Evolutionary conservation across 2,113 vertebrate species (phyloP), one percentile per base, ranked within the genome.

Genomic region (Pseudorasbora parva): DNA sequence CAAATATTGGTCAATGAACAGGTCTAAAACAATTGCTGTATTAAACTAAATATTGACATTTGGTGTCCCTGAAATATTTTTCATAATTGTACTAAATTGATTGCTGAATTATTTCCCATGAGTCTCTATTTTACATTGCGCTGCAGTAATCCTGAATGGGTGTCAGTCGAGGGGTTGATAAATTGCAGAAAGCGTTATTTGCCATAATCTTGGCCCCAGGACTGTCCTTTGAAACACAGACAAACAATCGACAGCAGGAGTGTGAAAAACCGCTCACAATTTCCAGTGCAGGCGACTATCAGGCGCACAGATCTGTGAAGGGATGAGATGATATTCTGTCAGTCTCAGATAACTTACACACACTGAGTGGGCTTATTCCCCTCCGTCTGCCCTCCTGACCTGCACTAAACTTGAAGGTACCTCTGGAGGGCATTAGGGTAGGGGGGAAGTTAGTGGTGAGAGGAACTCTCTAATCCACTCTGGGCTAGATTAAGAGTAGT

Each of bases 391-490:
- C 92, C 92, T 81, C 47, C 82, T 95, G 94, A 95, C 94, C 93
- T 91, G 91, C 88, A 87, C 92, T 90, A 91, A 93, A 94, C 94
- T 94, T 94, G 90, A 94, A 94, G 93, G 94, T 93, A 93, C 89
- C 91, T 93, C 94, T 94, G 85, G 92, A 91, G 94, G 94, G 92
- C 93, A 94, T 92, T 92, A 88, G 91, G 93, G 91, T 93, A 90
- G 90, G 88, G 91, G 91, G 87, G 90, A 93, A 90, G 93, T 93
- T 92, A 93, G 94, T 91, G 91, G 93, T 94, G 94, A 94, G 92
- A 94, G 91, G 90, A 94, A 91, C 91, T 93, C 92, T 59, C 3
- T 96, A 95, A 96, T 94, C 96, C 93, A 94, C 92, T 94, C 94
- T 85, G 94, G 93, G 93, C 90, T 92, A 94, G 94, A 96, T 96